phyloP scores from a whole-genome alignment of 2,113 vertebrate species.

The Trichechus manatus region DNA sequence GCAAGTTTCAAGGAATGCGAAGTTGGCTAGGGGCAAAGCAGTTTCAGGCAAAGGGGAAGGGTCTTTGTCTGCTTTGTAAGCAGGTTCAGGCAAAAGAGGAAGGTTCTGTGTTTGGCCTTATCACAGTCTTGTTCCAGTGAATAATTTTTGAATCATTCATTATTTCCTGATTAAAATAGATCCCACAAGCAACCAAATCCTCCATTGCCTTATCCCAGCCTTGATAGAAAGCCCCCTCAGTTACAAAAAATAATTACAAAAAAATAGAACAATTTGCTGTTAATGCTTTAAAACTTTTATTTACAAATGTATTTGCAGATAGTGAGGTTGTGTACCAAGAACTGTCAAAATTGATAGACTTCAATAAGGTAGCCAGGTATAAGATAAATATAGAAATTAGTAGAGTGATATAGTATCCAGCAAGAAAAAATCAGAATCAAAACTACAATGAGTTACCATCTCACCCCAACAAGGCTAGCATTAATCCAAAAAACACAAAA shows the following conservation, averaged over 20 bases:
- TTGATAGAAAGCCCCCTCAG: not conserved
- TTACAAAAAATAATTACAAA: constrained; percentile 7
- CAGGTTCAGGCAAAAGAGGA: not conserved
- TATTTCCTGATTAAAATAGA: not conserved
- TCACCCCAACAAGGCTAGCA: no score
- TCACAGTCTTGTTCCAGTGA: not conserved
- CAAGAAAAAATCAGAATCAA: no score
- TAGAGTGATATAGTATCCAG: not conserved
- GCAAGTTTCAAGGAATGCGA: not conserved
- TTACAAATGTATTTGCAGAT: not conserved
- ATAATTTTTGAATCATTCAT: not conserved
- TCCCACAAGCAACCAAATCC: not conserved
- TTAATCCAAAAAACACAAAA: no score
- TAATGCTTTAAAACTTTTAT: constrained; percentile 16
- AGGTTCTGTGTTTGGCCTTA: not conserved
- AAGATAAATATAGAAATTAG: not conserved
- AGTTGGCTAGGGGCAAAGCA: not conserved
- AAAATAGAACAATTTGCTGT: not conserved
- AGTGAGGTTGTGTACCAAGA: not conserved
- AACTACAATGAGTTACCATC: no score
- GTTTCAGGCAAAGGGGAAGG: not conserved
- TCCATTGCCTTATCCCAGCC: not conserved
- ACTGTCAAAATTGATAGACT: not conserved
- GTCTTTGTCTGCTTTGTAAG: not conserved
- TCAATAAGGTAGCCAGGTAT: not conserved